These are phyloP conservation scores for Pentamera pediparva DNA, from an alignment of 53 echinoderm and acorn worm genomes.

Conservation along the genomic window DNA sequence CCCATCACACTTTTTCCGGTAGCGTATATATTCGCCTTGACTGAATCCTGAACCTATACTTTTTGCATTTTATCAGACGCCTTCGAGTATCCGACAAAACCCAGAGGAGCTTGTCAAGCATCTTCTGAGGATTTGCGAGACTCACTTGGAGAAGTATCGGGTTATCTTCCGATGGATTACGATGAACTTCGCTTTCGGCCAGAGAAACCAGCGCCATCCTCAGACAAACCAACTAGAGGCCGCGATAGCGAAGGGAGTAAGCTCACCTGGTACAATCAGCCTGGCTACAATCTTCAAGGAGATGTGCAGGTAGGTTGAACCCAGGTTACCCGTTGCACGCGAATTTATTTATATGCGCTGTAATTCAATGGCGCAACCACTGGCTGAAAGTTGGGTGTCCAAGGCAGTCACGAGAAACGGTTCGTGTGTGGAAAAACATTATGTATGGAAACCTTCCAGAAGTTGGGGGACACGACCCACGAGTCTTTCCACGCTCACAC, in stretches of 20 bases:
- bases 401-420: too few species aligned
- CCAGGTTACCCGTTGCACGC: too few species aligned
- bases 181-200: background rate
- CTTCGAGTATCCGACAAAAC: background rate
- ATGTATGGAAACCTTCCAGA: too few species aligned
- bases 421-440: too few species aligned
- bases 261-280: conserved; percentile 1
- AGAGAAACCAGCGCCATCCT: background rate
- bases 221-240: background rate
- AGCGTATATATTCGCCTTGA: too few species aligned
- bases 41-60: too few species aligned
- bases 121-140: background rate
- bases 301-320: conserved; percentile 1
- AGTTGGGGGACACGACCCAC: too few species aligned
- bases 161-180: conserved; percentile 12
- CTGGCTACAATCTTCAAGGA: conserved; percentile 1
- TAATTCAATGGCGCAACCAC: too few species aligned
- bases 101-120: background rate
- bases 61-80: background rate
- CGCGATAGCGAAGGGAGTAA: background rate
- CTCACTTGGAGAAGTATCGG: conserved; percentile 9
- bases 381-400: too few species aligned
- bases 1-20: too few species aligned
- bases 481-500: too few species aligned
- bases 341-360: too few species aligned